Evolutionary conservation across 2,797 vertebrate genomes (phyloP), one percentile per base, ranked within the genome.

Genomic region (Trematomus bernacchii): DNA sequence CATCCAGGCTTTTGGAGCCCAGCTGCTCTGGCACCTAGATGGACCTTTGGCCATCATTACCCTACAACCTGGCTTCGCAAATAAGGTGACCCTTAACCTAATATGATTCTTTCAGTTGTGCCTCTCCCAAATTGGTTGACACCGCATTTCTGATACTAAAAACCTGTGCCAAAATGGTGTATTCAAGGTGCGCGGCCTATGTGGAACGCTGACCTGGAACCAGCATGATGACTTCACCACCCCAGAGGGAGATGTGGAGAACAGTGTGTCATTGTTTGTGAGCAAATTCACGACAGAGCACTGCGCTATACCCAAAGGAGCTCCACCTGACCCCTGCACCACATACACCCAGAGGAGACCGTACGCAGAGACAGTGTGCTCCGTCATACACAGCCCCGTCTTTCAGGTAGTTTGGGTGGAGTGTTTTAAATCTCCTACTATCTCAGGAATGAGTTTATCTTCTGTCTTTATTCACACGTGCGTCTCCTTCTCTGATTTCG

Each of bases 141-240:
- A 37, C 33, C 7, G 6, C 33, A 37, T 37, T 37, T 37, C 6
- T 37, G 33, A 9, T 7, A 37, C 6, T 37, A 37, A 37, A 37
- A 37, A 37, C 7, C 9, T 37, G 6, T 37, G 8, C 33, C 7
- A 37, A 9, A 37, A 37, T 68, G 18, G 0, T 89, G 11, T 63
- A 4, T 76, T 81, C 2, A 79, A 99, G 98, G 97, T 99, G 9
- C 96, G 95, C 1, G 97, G 97, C 2, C 92, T 99, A 16, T 99
- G 98, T 15, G 97, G 97, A 37, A 99, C 97, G 0, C 94, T 97
- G 80, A 97, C 94, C 48, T 96, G 97, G 95, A 96, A 93, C 88
- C 96, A 96, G 91, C 93, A 94, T 0, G 98, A 98, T 1, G 97
- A 99, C 74, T 99, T 99, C 81, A 95, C 94, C 76, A 98, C 97